Evolutionary conservation across 2,888 invertebrate species (phyloP).

Genomic region (Diachrysia chrysitis): DNA sequence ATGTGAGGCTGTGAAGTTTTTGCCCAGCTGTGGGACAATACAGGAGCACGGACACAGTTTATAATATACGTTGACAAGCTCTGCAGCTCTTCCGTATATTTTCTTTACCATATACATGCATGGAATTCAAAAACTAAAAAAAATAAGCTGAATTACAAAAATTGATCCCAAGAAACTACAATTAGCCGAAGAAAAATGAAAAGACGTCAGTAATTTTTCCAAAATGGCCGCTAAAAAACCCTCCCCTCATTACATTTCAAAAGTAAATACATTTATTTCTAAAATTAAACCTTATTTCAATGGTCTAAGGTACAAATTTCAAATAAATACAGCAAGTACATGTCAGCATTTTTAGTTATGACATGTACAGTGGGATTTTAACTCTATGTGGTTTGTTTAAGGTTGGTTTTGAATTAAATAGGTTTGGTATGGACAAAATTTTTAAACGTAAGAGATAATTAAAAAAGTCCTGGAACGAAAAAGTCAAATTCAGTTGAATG

Average conservation of each 20-base stretch:
- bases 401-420: slow-evolving; percentile 10
- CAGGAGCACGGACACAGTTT: too few species aligned
- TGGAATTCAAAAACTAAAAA: slow-evolving; percentile 6
- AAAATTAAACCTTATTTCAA: background rate
- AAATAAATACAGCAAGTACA: background rate
- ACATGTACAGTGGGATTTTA: background rate
- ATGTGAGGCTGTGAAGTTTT: too few species aligned
- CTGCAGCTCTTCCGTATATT: background rate
- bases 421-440: slow-evolving; percentile 36
- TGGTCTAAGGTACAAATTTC: fast-evolving
- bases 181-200: slow-evolving; percentile 55
- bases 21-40: too few species aligned
- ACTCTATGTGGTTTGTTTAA: background rate
- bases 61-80: too few species aligned
- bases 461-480: slow-evolving; percentile 65
- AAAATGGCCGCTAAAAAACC: slow-evolving; percentile 59
- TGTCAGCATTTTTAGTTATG: slow-evolving; percentile 15
- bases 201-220: slow-evolving; percentile 61
- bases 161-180: slow-evolving; percentile 52
- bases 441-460: slow-evolving; percentile 57
- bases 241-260: background rate
- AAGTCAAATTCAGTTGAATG: slow-evolving; percentile 39
- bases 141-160: slow-evolving; percentile 28
- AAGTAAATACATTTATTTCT: slow-evolving; percentile 16
- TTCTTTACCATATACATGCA: background rate